Base-by-base conservation (phyloP, 2,797 vertebrate genomes). In the Psittacula echo region DNA sequence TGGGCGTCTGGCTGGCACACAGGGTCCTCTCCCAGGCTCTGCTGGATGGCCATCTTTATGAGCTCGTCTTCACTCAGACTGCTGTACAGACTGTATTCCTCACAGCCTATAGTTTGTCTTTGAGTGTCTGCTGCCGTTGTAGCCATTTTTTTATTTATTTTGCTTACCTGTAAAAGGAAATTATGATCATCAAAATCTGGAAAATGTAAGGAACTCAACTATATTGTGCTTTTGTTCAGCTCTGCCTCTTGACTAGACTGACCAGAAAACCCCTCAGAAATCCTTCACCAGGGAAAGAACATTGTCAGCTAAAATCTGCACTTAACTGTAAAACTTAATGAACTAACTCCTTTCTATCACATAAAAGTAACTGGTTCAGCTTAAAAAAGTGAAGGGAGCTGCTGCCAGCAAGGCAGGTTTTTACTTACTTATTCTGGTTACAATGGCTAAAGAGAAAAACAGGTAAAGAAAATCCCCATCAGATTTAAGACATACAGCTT, bases 61-160 rank as follows among this genome's bases (percentile, higher is more conserved):
- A 99, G 98, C 85, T 99, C 98, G 0, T 99, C 98, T 58, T 99
- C 99, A 2, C 97, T 99, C 92, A 99, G 95, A 94, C 98, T 98
- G 45, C 98, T 97, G 85, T 99, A 99, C 45, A 99, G 79, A 45
- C 98, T 99, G 96, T 99, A 99, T 86, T 99, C 99, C 73, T 99
- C 99, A 0, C 98, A 97, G 37, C 97, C 97, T 23, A 98, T 96
- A 1, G 91, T 79, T 82, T 97, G 74, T 17, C 92, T 95, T 29
- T 97, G 96, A 10, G 97, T 78, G 29, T 97, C 97, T 50, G 97
- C 91, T 24, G 68, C 90, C 0, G 97, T 93, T 0, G 97, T 96
- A 89, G 98, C 96, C 94, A 97, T 98, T 80, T 4, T 4, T 94
- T 95, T 92, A 96, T 97, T 54, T 60, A 60, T 68, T 89, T 70